These are phyloP conservation scores for Syngnathus rostellatus DNA, from an alignment of 2,797 vertebrate species.

Conservation along the genomic window DNA sequence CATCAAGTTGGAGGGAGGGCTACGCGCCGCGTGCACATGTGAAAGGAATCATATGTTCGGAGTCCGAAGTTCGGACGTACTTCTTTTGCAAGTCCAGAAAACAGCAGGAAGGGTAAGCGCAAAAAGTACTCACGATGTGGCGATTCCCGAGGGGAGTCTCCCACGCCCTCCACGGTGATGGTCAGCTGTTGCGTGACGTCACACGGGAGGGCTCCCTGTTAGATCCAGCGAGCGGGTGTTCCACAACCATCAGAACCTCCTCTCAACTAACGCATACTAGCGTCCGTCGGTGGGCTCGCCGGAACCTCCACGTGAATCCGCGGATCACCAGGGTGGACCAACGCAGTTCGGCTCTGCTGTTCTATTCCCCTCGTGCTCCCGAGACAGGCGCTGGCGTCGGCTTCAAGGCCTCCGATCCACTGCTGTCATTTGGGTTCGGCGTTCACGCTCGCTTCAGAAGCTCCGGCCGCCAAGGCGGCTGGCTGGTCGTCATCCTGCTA, in stretches of 20 bases:
- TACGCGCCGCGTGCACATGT: too few species aligned
- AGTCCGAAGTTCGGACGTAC: too few species aligned
- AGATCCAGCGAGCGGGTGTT: neutral
- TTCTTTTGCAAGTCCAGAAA: too few species aligned
- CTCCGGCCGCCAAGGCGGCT: slow-evolving; percentile 19
- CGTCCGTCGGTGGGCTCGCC: neutral
- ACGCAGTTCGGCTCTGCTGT: slow-evolving; percentile 10
- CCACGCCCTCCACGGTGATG: neutral
- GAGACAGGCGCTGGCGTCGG: slow-evolving; percentile 35
- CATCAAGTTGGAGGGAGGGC: too few species aligned
- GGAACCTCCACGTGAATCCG: neutral
- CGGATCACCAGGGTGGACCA: slow-evolving; percentile 13
- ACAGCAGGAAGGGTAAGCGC: too few species aligned
- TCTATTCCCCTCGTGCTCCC: slow-evolving; percentile 47
- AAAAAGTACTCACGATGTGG: neutral
- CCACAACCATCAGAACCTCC: slow-evolving; percentile 12
- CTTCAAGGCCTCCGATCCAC: slow-evolving; percentile 42
- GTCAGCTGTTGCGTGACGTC: slow-evolving; percentile 12
- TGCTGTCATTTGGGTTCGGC: slow-evolving; percentile 36
- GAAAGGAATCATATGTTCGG: too few species aligned
- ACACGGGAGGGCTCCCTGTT: slow-evolving; percentile 31
- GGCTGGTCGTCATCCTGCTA: slow-evolving; percentile 55
- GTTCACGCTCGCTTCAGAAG: slow-evolving; percentile 30
- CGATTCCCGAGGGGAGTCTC: neutral
- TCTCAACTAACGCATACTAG: neutral